Evolutionary conservation across 30 jellyfish, hydroid and myxozoan species (phyloP).

Genomic region (Turritopsis rubra): DNA sequence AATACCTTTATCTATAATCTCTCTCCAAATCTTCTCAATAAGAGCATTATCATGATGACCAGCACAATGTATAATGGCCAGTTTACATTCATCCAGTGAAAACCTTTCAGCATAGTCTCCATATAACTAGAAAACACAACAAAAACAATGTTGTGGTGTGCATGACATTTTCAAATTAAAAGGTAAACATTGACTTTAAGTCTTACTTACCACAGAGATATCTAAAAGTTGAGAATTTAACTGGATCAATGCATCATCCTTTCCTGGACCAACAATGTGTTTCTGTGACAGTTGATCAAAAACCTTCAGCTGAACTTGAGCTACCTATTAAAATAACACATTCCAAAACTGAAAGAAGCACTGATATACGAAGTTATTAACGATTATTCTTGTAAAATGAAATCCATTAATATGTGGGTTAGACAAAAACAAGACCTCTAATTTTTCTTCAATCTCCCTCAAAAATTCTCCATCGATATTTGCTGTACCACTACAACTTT

Average conservation of each 20-base stretch:
- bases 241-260: slow-evolving; percentile 43
- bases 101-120: slow-evolving; percentile 79
- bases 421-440: slow-evolving; percentile 81
- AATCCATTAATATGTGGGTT: neutral
- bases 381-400: neutral
- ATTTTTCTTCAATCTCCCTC: slow-evolving; percentile 83
- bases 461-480: slow-evolving; percentile 76
- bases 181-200: neutral
- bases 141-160: neutral
- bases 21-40: slow-evolving; percentile 64
- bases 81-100: slow-evolving; percentile 64
- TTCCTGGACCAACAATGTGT: slow-evolving; percentile 19
- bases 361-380: no score
- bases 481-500: slow-evolving; percentile 45
- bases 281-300: slow-evolving; percentile 29
- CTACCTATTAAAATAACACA: slow-evolving; percentile 11
- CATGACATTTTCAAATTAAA: neutral
- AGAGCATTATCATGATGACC: slow-evolving; percentile 58
- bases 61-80: slow-evolving; percentile 76
- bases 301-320: slow-evolving; percentile 23
- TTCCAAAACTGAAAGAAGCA: neutral
- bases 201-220: slow-evolving; percentile 53
- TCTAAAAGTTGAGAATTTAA: slow-evolving; percentile 65
- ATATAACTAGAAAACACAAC: slow-evolving; percentile 35
- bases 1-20: slow-evolving; percentile 52